Conservation (phyloP, 2,113 vertebrate species). For the Ptilonorhynchus violaceus region DNA sequence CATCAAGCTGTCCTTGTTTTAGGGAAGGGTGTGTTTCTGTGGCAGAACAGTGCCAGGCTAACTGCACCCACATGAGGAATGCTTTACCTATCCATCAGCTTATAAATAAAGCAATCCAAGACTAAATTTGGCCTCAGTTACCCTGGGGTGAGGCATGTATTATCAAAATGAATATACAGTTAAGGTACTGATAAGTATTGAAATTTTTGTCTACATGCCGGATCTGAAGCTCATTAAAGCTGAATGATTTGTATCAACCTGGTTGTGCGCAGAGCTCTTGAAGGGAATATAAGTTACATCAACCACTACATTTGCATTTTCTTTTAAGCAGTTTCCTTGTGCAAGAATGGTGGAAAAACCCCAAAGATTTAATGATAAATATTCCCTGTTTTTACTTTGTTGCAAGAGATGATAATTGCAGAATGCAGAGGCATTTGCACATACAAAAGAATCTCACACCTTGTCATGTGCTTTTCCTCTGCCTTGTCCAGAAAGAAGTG, state of each 20-base stretch:
- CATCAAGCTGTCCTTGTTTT: neutral
- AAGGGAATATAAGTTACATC: neutral
- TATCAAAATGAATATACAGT: neutral
- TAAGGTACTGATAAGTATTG: neutral
- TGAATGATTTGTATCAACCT: neutral
- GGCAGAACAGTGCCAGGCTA: neutral
- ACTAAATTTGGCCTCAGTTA: neutral
- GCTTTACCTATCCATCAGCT: neutral
- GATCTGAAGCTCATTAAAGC: neutral
- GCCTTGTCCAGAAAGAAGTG: neutral
- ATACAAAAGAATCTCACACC: fast-evolving
- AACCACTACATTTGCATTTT: neutral
- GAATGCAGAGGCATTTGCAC: neutral
- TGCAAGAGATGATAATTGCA: neutral
- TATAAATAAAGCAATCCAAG: neutral
- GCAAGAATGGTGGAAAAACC: neutral
- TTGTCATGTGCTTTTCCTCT: neutral
- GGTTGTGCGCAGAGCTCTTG: neutral
- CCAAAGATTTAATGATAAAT: neutral
- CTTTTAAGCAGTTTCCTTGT: neutral
- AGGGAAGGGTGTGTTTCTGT: neutral
- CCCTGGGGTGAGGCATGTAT: neutral
- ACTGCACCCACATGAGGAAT: neutral
- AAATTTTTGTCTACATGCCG: neutral
- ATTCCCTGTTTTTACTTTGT: neutral